Percentiles rank a stretch among this genome's conserved stretches.
These are phyloP conservation scores for Porites divaricata DNA, from an alignment of 92 coral and sea anemone species.

Conservation along the genomic window DNA sequence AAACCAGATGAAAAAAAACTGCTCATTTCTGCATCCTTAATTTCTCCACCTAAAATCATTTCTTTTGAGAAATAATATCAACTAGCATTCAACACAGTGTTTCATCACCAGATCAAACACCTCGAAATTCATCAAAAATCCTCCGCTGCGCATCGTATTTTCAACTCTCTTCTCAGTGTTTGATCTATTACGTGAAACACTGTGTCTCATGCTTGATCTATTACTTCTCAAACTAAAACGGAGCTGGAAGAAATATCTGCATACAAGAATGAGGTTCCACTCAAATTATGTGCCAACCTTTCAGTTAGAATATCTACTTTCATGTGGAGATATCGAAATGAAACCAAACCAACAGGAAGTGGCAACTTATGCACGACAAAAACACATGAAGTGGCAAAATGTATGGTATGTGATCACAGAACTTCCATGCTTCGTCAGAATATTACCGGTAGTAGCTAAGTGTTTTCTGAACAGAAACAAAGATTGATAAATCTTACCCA, in stretches of 20 bases:
- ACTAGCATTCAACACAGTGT: no score
- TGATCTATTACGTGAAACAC: no score
- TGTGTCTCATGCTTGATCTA: no score
- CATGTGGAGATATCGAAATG: conserved; percentile 8
- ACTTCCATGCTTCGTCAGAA: background rate
- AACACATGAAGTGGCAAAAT: background rate
- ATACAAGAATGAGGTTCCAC: conserved; percentile 4
- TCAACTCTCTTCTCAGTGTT: no score
- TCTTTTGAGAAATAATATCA: no score
- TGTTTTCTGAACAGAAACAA: background rate
- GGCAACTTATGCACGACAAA: conserved; percentile 1
- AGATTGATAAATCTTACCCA: background rate
- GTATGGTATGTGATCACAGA: conserved; percentile 5
- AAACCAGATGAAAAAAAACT: no score
- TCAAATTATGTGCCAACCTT: conserved; percentile 7
- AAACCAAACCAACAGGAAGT: background rate
- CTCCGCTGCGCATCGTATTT: no score
- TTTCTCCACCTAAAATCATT: no score
- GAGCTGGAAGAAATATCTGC: conserved; percentile 5
- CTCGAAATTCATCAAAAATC: no score
- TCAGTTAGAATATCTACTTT: conserved; percentile 2
- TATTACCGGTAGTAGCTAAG: no score
- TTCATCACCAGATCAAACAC: no score
- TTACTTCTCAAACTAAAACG: conserved; percentile 10
- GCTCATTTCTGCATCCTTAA: no score